A percentile compares a stretch with the other conserved stretches of the same genome.
Conservation (phyloP, 64 coral and sea anemone genomes). For the Cladopsammia gracilis region DNA sequence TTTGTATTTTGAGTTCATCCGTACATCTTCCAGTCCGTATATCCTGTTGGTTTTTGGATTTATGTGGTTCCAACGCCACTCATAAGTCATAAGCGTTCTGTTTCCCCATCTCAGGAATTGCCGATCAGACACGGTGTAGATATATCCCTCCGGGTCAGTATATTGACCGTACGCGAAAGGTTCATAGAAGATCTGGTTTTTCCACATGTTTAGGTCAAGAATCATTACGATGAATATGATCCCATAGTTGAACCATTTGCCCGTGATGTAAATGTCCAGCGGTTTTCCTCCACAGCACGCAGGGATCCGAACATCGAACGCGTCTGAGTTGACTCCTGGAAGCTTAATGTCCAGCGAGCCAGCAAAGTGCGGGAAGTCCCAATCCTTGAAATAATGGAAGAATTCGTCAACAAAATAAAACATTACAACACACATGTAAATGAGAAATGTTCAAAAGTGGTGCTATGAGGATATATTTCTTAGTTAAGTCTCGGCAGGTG, state of each 20-base stretch:
- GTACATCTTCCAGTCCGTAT: conserved; percentile 76
- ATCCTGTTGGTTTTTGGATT: conserved; percentile 88
- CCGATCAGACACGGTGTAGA: conserved; percentile 82
- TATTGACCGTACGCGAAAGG: conserved; percentile 85
- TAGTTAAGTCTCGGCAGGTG: too few species aligned
- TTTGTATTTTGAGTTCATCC: conserved; percentile 88
- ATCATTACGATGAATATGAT: conserved; percentile 96
- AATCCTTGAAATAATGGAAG: conserved; percentile 56
- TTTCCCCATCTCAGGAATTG: conserved; percentile 86
- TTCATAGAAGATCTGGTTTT: conserved; percentile 96
- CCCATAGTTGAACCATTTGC: conserved; percentile 95
- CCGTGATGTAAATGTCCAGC: conserved; percentile 83
- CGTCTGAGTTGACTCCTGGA: conserved; percentile 77
- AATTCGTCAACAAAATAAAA: not conserved
- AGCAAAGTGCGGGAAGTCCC: conserved; percentile 91
- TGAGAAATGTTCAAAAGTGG: not conserved
- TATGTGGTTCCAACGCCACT: conserved; percentile 81
- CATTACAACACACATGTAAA: too few species aligned
- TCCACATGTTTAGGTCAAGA: conserved; percentile 94
- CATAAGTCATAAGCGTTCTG: conserved; percentile 65
- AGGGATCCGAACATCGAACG: conserved; percentile 67
- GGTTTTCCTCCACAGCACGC: conserved; percentile 61
- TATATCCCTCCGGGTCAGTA: conserved; percentile 76
- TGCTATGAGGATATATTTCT: too few species aligned
- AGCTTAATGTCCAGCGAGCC: conserved; percentile 83